Evolutionary conservation across 2,113 vertebrate genomes (phyloP).

Genomic region (Oncorhynchus clarkii): DNA sequence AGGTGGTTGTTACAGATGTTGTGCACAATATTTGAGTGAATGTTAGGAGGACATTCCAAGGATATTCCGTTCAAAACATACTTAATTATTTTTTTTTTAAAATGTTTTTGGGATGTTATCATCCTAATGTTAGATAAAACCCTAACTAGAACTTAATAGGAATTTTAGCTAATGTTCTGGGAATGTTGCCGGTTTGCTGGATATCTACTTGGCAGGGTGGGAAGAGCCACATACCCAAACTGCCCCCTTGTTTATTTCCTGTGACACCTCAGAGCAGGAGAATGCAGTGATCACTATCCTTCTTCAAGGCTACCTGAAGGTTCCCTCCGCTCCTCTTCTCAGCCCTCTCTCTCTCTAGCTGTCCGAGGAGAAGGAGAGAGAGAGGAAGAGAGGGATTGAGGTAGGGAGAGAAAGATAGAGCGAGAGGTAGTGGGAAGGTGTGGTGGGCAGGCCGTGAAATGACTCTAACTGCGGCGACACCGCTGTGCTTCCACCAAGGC

Average conservation of each 20-base stretch:
- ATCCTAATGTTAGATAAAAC: no score
- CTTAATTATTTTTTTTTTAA: no score
- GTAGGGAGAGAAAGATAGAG: conserved; percentile 38
- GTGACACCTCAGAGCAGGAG: conserved; percentile 42
- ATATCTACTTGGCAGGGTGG: conserved; percentile 49
- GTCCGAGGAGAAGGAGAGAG: not conserved
- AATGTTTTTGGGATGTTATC: no score
- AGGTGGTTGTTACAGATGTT: no score
- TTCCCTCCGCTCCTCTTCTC: conserved; percentile 44
- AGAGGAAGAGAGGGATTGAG: conserved; percentile 13
- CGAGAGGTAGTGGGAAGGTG: conserved; percentile 14
- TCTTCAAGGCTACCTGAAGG: conserved; percentile 62
- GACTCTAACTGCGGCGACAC: conserved; percentile 68
- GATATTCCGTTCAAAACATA: no score
- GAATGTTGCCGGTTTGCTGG: no score
- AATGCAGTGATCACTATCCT: conserved; percentile 28
- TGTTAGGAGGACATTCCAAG: no score
- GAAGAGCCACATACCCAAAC: conserved; percentile 44
- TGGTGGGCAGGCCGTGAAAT: conserved; percentile 83
- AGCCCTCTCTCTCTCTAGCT: conserved; percentile 39
- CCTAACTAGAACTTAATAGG: no score
- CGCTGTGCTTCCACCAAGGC: conserved; percentile 64
- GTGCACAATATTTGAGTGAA: no score
- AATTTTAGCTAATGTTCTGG: no score
- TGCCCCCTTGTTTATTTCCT: conserved; percentile 54